Percentiles rank a stretch among this genome's conserved stretches.
These are phyloP conservation scores for Myotis yumanensis DNA, from an alignment of 2,113 vertebrate genomes.

Conservation along the genomic window DNA sequence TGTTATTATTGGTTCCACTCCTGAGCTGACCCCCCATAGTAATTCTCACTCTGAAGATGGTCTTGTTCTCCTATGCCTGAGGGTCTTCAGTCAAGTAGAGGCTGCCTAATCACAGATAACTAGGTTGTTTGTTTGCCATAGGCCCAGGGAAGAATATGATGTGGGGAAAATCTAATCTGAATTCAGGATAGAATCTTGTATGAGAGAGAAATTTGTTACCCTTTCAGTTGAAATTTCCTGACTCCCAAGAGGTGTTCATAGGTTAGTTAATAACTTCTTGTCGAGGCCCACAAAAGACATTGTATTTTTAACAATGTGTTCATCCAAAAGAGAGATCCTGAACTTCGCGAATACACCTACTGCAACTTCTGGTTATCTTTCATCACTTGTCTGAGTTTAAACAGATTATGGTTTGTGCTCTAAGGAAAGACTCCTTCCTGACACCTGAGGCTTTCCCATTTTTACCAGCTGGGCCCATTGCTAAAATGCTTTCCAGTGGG, in stretches of 20 bases:
- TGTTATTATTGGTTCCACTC: background rate
- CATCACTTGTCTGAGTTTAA: slow-evolving; percentile 64
- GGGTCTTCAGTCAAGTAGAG: background rate
- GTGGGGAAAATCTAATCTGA: background rate
- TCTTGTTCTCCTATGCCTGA: background rate
- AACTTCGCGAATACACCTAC: slow-evolving; percentile 54
- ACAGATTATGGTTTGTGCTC: slow-evolving; percentile 75
- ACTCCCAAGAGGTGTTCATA: slow-evolving; percentile 26
- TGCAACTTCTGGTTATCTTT: slow-evolving; percentile 63
- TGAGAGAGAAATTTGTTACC: slow-evolving; percentile 18
- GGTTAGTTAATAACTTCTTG: slow-evolving; percentile 42
- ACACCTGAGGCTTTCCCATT: slow-evolving; percentile 62
- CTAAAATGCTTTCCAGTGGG: slow-evolving; percentile 71
- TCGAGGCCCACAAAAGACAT: slow-evolving; percentile 38
- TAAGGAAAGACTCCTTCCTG: slow-evolving; percentile 44
- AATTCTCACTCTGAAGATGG: slow-evolving; percentile 30
- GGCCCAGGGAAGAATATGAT: background rate
- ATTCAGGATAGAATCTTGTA: slow-evolving; percentile 11
- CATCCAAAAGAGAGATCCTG: slow-evolving; percentile 54
- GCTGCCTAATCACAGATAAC: background rate
- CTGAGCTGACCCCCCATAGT: background rate
- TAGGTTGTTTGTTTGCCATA: background rate
- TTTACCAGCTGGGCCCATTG: slow-evolving; percentile 70
- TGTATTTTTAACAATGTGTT: slow-evolving; percentile 11
- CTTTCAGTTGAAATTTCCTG: slow-evolving; percentile 53